Conservation (phyloP, 2,888 invertebrate genomes). For the Fragum sueziense region DNA sequence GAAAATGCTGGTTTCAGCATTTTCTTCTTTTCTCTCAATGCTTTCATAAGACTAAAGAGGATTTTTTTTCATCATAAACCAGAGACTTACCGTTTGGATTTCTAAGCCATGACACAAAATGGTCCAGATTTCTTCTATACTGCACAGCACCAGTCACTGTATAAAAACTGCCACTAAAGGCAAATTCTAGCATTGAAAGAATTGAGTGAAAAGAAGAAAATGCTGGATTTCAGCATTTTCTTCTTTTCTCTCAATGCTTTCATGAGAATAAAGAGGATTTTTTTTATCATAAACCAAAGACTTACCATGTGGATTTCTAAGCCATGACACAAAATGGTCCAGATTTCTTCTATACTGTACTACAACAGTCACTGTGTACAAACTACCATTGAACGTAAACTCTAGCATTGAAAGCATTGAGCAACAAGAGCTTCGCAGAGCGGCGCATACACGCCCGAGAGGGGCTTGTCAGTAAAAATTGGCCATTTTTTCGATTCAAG, state of each 20-base stretch:
- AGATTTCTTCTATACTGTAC: slow-evolving; percentile 79
- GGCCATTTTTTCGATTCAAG: too few relatives aligned
- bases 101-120: slow-evolving; percentile 79
- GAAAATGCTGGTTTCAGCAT: neutral
- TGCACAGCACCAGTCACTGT: slow-evolving; percentile 78
- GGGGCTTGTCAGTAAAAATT: too few relatives aligned
- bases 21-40: neutral
- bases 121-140: slow-evolving; percentile 78
- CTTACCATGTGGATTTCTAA: slow-evolving; percentile 72
- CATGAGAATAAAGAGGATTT: neutral
- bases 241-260: neutral
- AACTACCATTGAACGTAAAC: slow-evolving; percentile 65
- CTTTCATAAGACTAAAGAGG: neutral
- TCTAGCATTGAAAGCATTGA: slow-evolving; percentile 66
- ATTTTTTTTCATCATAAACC: too few relatives aligned
- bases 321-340: slow-evolving; percentile 80
- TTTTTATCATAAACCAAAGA: too few relatives aligned
- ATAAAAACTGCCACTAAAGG: slow-evolving; percentile 65
- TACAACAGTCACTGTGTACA: slow-evolving; percentile 76
- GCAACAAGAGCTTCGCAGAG: too few relatives aligned
- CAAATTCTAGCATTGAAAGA: slow-evolving; percentile 65
- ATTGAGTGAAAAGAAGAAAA: neutral
- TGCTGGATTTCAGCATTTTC: neutral
- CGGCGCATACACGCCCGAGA: too few relatives aligned
- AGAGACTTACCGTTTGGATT: slow-evolving; percentile 71